These are phyloP conservation scores for Allacma fusca DNA, from an alignment of 2,888 invertebrate species.

Conservation along the genomic window DNA sequence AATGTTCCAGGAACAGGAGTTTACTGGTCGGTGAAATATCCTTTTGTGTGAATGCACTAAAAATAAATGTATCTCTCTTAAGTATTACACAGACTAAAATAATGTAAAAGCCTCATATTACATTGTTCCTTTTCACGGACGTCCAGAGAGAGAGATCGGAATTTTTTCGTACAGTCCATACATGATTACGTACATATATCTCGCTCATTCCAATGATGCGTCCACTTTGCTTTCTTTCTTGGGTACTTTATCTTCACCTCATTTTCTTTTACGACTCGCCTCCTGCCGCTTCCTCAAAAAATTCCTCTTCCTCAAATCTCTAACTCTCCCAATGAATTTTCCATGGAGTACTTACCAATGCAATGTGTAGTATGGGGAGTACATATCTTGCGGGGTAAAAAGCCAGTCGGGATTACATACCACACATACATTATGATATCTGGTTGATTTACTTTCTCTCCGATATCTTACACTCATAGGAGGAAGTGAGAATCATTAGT, in stretches of 20 bases:
- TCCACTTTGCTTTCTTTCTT: conserved; percentile 25
- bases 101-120: neutral
- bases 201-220: conserved; percentile 8
- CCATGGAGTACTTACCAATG: neutral
- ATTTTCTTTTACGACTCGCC: conserved; percentile 46
- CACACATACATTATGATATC: too few relatives aligned
- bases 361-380: neutral
- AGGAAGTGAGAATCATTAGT: too few relatives aligned
- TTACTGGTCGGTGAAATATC: neutral
- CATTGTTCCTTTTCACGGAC: neutral
- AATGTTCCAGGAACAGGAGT: neutral
- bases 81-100: neutral
- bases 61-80: neutral
- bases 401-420: too few relatives aligned
- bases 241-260: conserved; percentile 44
- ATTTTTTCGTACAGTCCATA: neutral
- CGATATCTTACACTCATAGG: too few relatives aligned
- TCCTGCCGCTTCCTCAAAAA: conserved; percentile 25
- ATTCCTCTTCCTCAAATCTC: neutral
- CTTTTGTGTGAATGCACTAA: neutral
- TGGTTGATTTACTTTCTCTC: neutral
- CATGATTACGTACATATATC: neutral
- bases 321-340: neutral
- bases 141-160: neutral
- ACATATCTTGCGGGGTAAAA: too few relatives aligned